Base-by-base conservation (phyloP, 2,113 vertebrate species). In the Tachysurus fulvidraco region DNA sequence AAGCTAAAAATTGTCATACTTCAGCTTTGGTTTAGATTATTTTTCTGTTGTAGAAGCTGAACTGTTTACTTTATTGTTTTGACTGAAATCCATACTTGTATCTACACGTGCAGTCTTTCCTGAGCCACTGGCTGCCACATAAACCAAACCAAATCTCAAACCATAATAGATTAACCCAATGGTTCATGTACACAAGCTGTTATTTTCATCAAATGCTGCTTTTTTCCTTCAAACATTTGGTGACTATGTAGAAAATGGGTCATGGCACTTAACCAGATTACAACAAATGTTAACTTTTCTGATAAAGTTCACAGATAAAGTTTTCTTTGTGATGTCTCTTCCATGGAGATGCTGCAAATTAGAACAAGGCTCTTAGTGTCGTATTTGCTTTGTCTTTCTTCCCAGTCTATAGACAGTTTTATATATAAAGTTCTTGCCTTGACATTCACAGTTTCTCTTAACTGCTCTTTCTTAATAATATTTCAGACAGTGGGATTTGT, bases 101-200 rank as follows among this genome's bases (percentile, higher is more conserved):
- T 83, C 67, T 74, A 52, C 10, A 44, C 16, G 54, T 52, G 25
- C 54, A 64, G 46, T 60, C 21, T 46, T 83, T 46, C 41, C 67
- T 52, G 41, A 52, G 80, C 12, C 80, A 73, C 52, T 82, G 12
- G 80, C 69, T 90, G 81, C 57, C 19, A 86, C 67, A 88, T 62
- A 77, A 36, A 36, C 36, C 36, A 36, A 36, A 36, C 2, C 36
- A 36, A 36, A 79, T 36, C 54, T 21, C 55, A 83, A 59, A 30
- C 14, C 28, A 69, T 69, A 30, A 69, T 17, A 36, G 28, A 69
- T 17, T 14, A 28, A 69, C 28, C 65, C 14, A 16, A 30, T 69
- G 7, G 5, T 36, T 69, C 17, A 69, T 69, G 65, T 17, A 36
- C 28, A 28, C 65, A 67, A 36, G 28, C 14, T 17, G 65, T 17